Base-by-base conservation (phyloP, 2,113 vertebrate genomes). In the Caracal caracal region DNA sequence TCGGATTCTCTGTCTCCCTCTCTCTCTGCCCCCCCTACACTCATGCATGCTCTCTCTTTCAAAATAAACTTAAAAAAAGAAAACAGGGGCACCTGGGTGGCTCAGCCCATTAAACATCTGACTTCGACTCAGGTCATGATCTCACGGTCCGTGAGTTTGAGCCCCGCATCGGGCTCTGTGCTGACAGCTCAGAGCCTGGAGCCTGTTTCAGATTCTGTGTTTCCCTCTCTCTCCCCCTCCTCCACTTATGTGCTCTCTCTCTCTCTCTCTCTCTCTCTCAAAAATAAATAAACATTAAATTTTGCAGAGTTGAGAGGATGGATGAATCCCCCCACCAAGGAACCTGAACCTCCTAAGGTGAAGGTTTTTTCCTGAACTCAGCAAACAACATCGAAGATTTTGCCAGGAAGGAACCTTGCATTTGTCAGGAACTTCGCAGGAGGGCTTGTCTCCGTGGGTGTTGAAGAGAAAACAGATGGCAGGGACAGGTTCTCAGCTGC, bases 401-500 rank as follows among this genome's bases (percentile, higher is more conserved):
- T 85, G 12, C 35, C 0, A 1, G 35, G 65, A 56, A 68, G 56
- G 83, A 91, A 51, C 40, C n/a, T 56, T 59, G 30, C 6, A 3
- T 94, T 68, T 81, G 82, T 40, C 0, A 5, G 85, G 91, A 6
- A n/a, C 30, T 53, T 81, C 68, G 70, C 51, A 40, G 81, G 81
- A 80, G 84, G 78, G 30, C 86, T 47, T 81, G 82, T 68, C 37
- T 90, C 61, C 0, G 2, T 65, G 92, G 80, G 68, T 70, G 16
- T 49, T 40, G 43, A 86, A 96, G 92, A 96, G 73, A 90, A 93
- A 71, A 86, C 61, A 35, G 87, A 92, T 84, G 59, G 85, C 79
- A 51, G n/a, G 43, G 33, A 56, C 92, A 26, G 61, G 47, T 65
- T 87, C 89, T 66, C 65, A n/a, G 53, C 7, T 8, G 11, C 79